These are phyloP conservation scores for Limnephilus rhombicus DNA, from an alignment of 2,888 invertebrate species.

Conservation along the genomic window DNA sequence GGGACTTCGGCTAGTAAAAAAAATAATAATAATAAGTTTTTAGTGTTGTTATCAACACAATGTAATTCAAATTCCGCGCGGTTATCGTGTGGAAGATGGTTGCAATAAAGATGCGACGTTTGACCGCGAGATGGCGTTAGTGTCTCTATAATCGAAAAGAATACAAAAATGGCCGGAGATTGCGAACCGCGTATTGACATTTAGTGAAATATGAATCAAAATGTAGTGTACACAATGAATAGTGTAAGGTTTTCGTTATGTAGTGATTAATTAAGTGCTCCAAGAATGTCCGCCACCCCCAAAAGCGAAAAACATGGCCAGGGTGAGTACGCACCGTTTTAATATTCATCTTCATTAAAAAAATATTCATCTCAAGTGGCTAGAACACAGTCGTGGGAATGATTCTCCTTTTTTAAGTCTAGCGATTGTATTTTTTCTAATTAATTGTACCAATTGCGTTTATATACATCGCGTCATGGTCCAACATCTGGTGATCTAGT, in stretches of 20 bases:
- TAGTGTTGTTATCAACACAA: background rate
- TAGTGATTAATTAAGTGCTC: constrained; percentile 68
- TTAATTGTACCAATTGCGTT: constrained; percentile 57
- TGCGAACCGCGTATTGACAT: constrained; percentile 60
- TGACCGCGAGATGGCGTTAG: constrained; percentile 35
- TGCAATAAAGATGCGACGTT: background rate
- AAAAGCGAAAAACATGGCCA: constrained; percentile 74
- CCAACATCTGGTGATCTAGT: constrained; percentile 5
- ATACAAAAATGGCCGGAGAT: constrained; percentile 61
- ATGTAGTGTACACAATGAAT: constrained; percentile 56
- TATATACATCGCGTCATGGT: constrained; percentile 11
- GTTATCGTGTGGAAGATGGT: background rate
- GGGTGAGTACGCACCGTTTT: constrained; percentile 69
- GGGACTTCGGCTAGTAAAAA: background rate
- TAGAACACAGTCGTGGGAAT: constrained; percentile 27
- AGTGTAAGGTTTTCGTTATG: constrained; percentile 66
- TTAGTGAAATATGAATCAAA: constrained; percentile 58
- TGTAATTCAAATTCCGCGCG: background rate
- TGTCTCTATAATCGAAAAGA: constrained; percentile 41
- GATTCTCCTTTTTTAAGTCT: constrained; percentile 45
- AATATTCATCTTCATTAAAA: constrained; percentile 52
- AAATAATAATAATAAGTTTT: background rate
- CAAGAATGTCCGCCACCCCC: constrained; percentile 73
- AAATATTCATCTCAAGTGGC: constrained; percentile 51
- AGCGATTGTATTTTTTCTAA: constrained; percentile 52